phyloP scores from a whole-genome alignment of 2,113 vertebrate genomes.

The Anser cygnoides region DNA sequence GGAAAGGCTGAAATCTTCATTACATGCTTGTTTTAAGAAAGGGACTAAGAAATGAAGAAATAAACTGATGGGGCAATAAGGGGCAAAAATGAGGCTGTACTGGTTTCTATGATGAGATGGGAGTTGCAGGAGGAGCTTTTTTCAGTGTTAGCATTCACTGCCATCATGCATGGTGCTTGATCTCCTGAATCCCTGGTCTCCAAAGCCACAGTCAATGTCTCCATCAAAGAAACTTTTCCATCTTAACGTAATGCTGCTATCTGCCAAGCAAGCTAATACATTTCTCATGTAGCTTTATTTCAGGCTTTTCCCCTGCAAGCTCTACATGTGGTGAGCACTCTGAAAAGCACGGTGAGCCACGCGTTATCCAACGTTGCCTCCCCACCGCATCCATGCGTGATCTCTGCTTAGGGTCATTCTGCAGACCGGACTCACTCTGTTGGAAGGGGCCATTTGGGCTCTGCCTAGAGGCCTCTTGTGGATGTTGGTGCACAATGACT shows the following conservation, averaged over 20 bases:
- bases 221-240: background rate
- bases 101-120: background rate
- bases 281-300: background rate
- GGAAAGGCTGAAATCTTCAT: background rate
- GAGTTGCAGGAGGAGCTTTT: background rate
- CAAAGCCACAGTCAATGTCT: background rate
- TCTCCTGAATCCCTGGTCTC: background rate
- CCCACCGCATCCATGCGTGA: background rate
- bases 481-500: background rate
- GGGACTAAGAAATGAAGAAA: background rate
- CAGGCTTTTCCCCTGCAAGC: background rate
- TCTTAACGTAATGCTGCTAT: background rate
- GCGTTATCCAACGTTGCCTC: background rate
- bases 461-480: background rate
- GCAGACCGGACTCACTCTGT: no score
- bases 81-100: background rate
- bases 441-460: background rate
- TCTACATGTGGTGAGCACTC: background rate
- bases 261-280: background rate
- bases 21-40: background rate
- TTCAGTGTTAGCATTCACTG: background rate
- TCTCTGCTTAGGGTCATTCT: no score
- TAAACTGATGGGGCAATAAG: background rate
- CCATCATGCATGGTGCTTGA: background rate
- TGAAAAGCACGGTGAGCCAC: background rate